These are phyloP conservation scores for Tadarida brasiliensis DNA, from an alignment of 2,797 vertebrate genomes.

Conservation along the genomic window DNA sequence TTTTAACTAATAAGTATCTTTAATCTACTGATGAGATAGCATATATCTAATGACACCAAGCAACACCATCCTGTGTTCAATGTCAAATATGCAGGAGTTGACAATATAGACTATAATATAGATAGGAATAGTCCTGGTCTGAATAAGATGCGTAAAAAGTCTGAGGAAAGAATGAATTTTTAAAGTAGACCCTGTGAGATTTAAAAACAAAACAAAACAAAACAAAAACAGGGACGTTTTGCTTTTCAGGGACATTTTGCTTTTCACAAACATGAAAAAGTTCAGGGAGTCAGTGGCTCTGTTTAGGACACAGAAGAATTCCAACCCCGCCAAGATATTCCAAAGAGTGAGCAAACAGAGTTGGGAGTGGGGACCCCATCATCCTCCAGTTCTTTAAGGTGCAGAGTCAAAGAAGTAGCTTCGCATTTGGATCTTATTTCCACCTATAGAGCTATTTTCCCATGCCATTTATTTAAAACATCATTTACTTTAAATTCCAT, in stretches of 20 bases:
- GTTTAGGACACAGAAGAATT: not conserved
- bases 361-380: fast-evolving
- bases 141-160: not conserved
- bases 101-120: not conserved
- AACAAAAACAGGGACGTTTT: not conserved
- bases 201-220: not conserved
- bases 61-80: not conserved
- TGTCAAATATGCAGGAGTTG: slow-evolving; percentile 52
- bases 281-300: not conserved
- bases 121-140: not conserved
- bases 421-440: not conserved
- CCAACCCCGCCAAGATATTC: not conserved
- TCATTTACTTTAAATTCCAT: not conserved
- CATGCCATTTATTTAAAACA: slow-evolving; percentile 30
- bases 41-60: slow-evolving; percentile 65
- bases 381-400: not conserved
- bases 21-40: slow-evolving; percentile 81
- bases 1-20: slow-evolving; percentile 81
- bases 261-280: not conserved
- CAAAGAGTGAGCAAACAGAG: not conserved
- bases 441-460: not conserved
- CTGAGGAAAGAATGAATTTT: not conserved
- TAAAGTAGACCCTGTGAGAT: not conserved
- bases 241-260: not conserved
- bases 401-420: not conserved